Percentiles rank a stretch among this genome's conserved stretches.
These are phyloP conservation scores for Aleiodes testaceus DNA, from an alignment of 2,888 invertebrate species.

Conservation along the genomic window DNA sequence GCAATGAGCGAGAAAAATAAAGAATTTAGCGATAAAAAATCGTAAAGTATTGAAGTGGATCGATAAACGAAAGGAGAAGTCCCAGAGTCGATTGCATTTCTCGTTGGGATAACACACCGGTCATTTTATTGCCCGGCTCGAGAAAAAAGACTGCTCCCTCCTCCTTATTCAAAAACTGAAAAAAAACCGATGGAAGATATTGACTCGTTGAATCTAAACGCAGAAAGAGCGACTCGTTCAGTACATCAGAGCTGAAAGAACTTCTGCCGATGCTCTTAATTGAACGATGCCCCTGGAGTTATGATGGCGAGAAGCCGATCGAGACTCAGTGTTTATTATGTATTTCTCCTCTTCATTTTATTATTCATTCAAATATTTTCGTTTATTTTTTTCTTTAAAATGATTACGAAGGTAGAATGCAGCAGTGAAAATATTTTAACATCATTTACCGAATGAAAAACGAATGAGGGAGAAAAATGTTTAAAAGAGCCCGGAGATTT, in stretches of 20 bases:
- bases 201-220: slow-evolving; percentile 7
- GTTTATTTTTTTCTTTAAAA: slow-evolving; percentile 20
- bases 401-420: slow-evolving; percentile 33
- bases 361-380: slow-evolving; percentile 16
- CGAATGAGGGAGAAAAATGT: slow-evolving; percentile 11
- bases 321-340: slow-evolving; percentile 38
- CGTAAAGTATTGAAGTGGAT: slow-evolving; percentile 39
- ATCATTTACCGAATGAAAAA: background rate
- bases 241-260: slow-evolving; percentile 24
- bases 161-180: background rate
- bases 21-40: slow-evolving; percentile 22
- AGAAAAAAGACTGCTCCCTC: slow-evolving; percentile 23
- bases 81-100: slow-evolving; percentile 41
- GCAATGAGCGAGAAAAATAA: background rate
- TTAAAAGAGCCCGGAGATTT: slow-evolving; percentile 48
- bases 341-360: slow-evolving; percentile 30
- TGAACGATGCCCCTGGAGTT: slow-evolving; percentile 44
- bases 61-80: slow-evolving; percentile 44
- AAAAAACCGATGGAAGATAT: slow-evolving; percentile 2
- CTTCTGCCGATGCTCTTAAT: slow-evolving; percentile 38
- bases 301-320: slow-evolving; percentile 38
- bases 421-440: slow-evolving; percentile 37
- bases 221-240: background rate
- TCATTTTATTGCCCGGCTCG: slow-evolving; percentile 47
- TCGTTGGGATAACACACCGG: slow-evolving; percentile 38